phyloP scores from a whole-genome alignment of 1,140 invertebrate species.

The Lordiphosa clarofinis region DNA sequence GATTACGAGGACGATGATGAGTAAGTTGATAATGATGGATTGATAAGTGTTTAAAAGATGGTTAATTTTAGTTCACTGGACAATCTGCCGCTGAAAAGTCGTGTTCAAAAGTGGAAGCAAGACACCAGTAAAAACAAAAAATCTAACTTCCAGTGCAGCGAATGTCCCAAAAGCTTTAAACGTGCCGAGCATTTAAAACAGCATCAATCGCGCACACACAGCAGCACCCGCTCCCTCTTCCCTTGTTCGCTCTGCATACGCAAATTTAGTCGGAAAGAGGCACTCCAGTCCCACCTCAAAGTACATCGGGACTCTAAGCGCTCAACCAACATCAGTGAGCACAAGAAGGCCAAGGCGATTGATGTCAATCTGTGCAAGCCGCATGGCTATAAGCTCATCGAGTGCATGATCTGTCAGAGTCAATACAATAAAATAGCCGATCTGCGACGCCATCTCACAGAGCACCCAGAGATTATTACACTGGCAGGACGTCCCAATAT shows the following conservation, averaged over 20 bases:
- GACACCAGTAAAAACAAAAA: constrained; percentile 12
- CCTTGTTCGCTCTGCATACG: constrained; percentile 58
- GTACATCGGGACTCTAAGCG: constrained; percentile 56
- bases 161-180: constrained; percentile 53
- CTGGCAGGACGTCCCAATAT: constrained; percentile 34
- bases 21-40: constrained; percentile 13
- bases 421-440: constrained; percentile 62
- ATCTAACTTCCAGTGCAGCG: constrained; percentile 29
- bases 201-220: constrained; percentile 36
- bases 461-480: constrained; percentile 48
- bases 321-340: constrained; percentile 53
- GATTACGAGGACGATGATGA: constrained; percentile 59
- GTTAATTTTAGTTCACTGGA: constrained; percentile 48
- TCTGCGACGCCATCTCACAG: constrained; percentile 47
- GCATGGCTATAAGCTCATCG: constrained; percentile 62
- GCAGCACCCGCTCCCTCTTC: constrained; percentile 26
- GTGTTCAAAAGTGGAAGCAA: constrained; percentile 50
- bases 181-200: constrained; percentile 40
- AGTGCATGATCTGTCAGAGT: constrained; percentile 67
- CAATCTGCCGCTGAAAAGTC: constrained; percentile 42
- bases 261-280: constrained; percentile 56
- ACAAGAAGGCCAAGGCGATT: constrained; percentile 60
- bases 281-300: constrained; percentile 47
- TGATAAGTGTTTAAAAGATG: background rate
- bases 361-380: constrained; percentile 63